Percentiles rank a stretch among this genome's conserved stretches.
These are phyloP conservation scores for Prionailurus viverrinus DNA, from an alignment of 2,113 vertebrate species.

Conservation along the genomic window DNA sequence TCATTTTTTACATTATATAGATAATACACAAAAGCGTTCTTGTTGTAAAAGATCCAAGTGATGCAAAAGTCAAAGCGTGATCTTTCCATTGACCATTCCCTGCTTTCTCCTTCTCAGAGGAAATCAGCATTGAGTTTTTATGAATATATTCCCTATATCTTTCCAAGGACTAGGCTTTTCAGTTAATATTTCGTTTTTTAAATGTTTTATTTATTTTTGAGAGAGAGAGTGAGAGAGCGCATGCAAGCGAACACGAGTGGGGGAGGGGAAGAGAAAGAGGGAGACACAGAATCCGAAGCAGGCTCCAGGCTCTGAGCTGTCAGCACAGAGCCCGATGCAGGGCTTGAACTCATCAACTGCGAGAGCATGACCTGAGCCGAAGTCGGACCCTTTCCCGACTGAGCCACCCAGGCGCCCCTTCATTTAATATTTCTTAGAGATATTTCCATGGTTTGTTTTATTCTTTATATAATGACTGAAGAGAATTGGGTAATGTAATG, in stretches of 20 bases:
- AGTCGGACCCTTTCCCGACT: too few species aligned
- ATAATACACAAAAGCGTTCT: neutral
- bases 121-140: neutral
- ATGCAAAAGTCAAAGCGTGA: neutral
- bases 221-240: too few species aligned
- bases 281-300: too few species aligned
- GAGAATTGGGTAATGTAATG: neutral
- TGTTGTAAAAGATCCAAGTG: neutral
- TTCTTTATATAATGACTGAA: neutral
- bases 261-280: too few species aligned
- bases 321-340: too few species aligned
- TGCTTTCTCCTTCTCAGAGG: neutral
- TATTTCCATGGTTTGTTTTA: neutral
- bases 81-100: neutral
- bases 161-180: neutral
- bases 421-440: neutral
- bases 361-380: too few species aligned
- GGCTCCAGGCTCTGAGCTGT: too few species aligned
- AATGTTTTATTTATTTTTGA: too few species aligned
- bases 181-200: neutral
- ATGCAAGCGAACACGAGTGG: too few species aligned
- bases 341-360: too few species aligned
- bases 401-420: neutral
- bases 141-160: neutral
- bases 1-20: neutral